Base-by-base conservation (phyloP, 1,140 invertebrate genomes). In the Saccostrea glomerata region DNA sequence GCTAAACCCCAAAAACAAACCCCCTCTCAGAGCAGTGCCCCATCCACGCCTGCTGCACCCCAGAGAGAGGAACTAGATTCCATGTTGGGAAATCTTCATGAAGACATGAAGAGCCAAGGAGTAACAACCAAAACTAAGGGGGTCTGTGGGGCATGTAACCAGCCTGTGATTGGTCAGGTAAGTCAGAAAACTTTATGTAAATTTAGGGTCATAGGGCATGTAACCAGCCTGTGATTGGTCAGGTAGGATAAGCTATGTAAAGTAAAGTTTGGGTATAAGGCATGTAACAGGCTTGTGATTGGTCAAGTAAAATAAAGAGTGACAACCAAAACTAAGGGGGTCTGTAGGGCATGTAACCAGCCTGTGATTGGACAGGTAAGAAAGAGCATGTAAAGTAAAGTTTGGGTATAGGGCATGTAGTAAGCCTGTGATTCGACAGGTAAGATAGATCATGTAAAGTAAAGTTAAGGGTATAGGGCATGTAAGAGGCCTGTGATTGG, bases 111-210 rank as follows among this genome's bases (percentile, higher is more conserved):
- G 95, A 97, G 98, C 94, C 98, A 99, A 96, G 99, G 99, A 95
- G 97, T 99, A 55, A 98, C 97, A 94, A 99, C 98, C 30, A 98
- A 98, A 89, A 98, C 99, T 94, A 99, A 99, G 96, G 99, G 99
- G 92, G 98, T 98, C 95, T 99, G 99, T 97, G 98, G 97, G 94
- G 98, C 98, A 86, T 99, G 98, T 96, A 98, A 98, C 94, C 99
- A 99, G 94, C 98, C 98, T 23, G 99, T 99, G 95, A 98, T 99
- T 60, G 99, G 99, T 91, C 98, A 99, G 97, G 98, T 98, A 94
- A 90, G 90, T 56, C n/a, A 13, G 47, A 47, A 1, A 36, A 36
- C 30, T 1, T 36, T 0, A 47, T 47, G 47, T 47, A 47, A 47
- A 47, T 6, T 47, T 47, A 9, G 47, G 47, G 47, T 47, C 30